phyloP scores from a whole-genome alignment of 2,113 vertebrate genomes.

The Pluvialis apricaria region DNA sequence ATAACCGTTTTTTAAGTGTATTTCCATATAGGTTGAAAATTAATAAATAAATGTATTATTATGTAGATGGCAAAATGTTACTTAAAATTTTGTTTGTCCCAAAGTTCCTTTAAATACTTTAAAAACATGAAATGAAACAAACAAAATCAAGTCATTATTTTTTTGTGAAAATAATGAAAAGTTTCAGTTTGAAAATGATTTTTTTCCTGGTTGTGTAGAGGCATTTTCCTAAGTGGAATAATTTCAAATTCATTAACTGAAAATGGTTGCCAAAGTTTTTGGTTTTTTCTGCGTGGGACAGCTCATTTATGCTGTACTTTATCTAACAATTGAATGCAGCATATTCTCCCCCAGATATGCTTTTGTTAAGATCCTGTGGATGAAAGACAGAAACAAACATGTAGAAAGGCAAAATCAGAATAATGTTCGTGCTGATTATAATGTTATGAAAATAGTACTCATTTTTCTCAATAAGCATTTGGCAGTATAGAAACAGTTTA shows the following conservation, averaged over 20 bases:
- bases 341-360: not conserved
- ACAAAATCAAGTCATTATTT: not conserved
- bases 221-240: not conserved
- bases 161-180: not conserved
- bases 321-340: not conserved
- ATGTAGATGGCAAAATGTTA: not conserved
- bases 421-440: not conserved
- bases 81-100: not conserved
- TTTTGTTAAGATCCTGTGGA: not conserved
- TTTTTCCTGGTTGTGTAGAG: not conserved
- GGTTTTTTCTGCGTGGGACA: not conserved
- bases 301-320: not conserved
- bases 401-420: not conserved
- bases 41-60: not conserved
- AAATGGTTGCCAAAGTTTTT: not conserved
- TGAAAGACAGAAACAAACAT: not conserved
- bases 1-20: not conserved
- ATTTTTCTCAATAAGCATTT: not conserved
- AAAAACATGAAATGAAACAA: not conserved
- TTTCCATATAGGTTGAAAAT: not conserved
- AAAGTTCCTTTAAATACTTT: not conserved
- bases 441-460: not conserved
- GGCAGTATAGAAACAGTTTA: not conserved
- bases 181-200: not conserved
- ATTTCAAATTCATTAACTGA: not conserved